Evolutionary conservation across 2,888 invertebrate genomes (phyloP).

Genomic region (Cephus rjabovi): DNA sequence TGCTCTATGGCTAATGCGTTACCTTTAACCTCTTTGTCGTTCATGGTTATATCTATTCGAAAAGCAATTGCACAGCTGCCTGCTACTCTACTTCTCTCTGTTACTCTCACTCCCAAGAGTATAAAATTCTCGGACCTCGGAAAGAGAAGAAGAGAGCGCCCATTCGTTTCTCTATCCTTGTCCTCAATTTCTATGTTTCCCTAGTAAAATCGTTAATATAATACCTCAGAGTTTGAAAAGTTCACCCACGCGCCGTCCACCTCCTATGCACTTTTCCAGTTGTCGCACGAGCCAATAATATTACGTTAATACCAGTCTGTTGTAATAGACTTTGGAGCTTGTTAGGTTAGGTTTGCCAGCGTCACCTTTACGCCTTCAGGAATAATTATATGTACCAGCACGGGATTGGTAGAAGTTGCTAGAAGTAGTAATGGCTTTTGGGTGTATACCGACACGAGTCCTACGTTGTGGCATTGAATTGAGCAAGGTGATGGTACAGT

Average conservation of each 20-base stretch:
- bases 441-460: not conserved
- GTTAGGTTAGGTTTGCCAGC: not conserved
- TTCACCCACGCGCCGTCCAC: not conserved
- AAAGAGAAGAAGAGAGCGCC: not conserved
- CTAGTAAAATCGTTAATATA: not conserved
- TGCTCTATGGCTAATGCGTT: not conserved
- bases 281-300: not conserved
- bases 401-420: not conserved
- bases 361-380: not conserved
- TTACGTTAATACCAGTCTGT: not conserved
- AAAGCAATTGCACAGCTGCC: not conserved
- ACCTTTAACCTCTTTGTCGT: not conserved
- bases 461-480: not conserved
- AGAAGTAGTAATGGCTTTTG: not conserved
- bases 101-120: not conserved
- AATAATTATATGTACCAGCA: not conserved
- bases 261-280: not conserved
- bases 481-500: not conserved
- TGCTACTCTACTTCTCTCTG: not conserved
- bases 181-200: not conserved
- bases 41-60: not conserved
- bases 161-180: not conserved
- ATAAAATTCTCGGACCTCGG: not conserved
- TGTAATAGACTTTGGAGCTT: not conserved
- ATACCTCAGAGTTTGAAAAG: not conserved